These are phyloP conservation scores for Phenganax marumi DNA, from an alignment of 92 coral and sea anemone genomes.

Conservation along the genomic window DNA sequence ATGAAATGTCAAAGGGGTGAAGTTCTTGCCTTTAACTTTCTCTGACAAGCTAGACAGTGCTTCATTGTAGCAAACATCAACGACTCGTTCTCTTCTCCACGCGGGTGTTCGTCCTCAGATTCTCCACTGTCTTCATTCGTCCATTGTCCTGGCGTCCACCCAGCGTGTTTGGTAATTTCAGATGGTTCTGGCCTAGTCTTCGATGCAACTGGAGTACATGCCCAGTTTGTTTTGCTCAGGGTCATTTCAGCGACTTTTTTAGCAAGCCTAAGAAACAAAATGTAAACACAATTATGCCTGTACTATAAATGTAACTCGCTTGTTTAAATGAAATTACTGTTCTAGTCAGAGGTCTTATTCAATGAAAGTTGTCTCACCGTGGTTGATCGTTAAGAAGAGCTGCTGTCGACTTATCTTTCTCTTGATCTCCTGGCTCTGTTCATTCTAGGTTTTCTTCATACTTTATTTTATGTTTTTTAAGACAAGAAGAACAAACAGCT, in stretches of 20 bases:
- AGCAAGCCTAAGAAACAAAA: constrained; percentile 36
- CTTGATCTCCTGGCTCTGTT: background rate
- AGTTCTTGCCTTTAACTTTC: background rate
- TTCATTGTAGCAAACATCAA: constrained; percentile 9
- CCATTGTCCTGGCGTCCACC: constrained; percentile 45
- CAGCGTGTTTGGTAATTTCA: constrained; percentile 9
- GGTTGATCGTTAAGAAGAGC: background rate
- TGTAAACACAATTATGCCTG: constrained; percentile 1
- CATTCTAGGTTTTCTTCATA: background rate
- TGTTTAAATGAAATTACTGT: constrained; percentile 9
- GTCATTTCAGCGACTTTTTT: constrained; percentile 39
- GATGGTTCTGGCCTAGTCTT: constrained; percentile 7
- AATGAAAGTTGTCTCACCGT: constrained; percentile 7
- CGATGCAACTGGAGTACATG: constrained; percentile 33
- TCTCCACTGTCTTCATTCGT: constrained; percentile 33
- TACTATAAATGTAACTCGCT: constrained; percentile 6
- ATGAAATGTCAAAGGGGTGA: constrained; percentile 16
- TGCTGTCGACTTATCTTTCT: constrained; percentile 9
- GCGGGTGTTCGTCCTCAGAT: constrained; percentile 5
- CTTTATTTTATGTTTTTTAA: background rate
- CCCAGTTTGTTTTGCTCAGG: background rate
- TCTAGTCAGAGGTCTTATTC: background rate
- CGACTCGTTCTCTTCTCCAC: constrained; percentile 15
- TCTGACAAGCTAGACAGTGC: constrained; percentile 17
- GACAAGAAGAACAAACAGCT: constrained; percentile 3